Base-by-base conservation (phyloP, 2,888 invertebrate species). In the Rutpela maculata region DNA sequence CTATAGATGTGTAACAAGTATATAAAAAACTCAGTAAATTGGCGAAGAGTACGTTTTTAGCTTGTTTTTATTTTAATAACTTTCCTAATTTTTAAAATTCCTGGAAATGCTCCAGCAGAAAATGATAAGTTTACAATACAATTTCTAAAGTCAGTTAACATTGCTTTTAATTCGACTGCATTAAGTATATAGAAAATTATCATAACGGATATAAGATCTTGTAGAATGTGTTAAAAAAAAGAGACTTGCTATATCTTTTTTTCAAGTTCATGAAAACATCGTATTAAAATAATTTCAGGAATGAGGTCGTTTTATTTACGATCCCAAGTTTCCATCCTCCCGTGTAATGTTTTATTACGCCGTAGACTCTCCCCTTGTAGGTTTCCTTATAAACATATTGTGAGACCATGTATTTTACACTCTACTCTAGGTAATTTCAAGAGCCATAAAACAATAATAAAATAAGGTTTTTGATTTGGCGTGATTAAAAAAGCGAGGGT, bases 401-500 rank as follows among this genome's bases (percentile, higher is more conserved):
- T 75, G 69, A 62, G 63, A 72, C 70, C 77, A 72, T 78, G 79
- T 79, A 77, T 79, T 80, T 78, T 80, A 79, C 81, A 76, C 79
- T 81, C 81, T 77, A 76, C 76, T 80, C 80, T 78, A 81, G 80
- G 84, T 85, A 86, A 87, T 87, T 86, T 82, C 82, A 67, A 73
- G 83, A 82, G 84, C 85, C 86, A 84, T 87, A 87, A 87, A 87
- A 86, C 87, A 87, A 87, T 87, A 87, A 87, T 86, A 87, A 85
- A 86, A 84, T 85, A 86, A 86, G 87, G 86, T 87, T 88, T 88
- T 87, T 88, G 88, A 89, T 89, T 89, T 85, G 88, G 87, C 86
- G 87, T 89, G 89, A 89, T 89, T 89, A 89, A 89, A 89, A 89
- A 87, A 85, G 85, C 84, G 85, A 82, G 85, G 84, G 85, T 84